phyloP scores from a whole-genome alignment of 2,888 invertebrate genomes.

The Myathropa florea region DNA sequence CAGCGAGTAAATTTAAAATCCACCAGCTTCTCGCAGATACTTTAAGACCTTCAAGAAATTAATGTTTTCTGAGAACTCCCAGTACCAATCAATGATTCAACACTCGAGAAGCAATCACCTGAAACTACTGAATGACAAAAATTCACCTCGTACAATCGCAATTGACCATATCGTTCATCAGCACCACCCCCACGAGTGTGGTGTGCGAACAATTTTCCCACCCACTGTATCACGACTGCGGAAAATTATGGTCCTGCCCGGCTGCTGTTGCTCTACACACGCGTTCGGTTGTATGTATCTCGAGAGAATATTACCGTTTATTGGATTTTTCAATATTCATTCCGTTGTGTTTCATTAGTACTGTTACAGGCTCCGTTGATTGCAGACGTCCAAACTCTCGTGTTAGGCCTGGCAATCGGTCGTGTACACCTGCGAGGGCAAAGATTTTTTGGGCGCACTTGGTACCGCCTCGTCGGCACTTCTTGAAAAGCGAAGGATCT shows the following conservation, averaged over 20 bases:
- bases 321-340: conserved; percentile 71
- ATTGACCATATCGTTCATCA: not conserved
- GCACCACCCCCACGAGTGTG: not conserved
- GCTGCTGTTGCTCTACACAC: conserved; percentile 36
- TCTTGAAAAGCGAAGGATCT: not conserved
- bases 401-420: conserved; percentile 19
- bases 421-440: not conserved
- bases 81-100: not conserved
- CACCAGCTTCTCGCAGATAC: too few relatives aligned
- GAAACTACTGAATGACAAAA: not conserved
- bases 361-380: conserved; percentile 80
- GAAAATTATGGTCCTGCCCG: not conserved
- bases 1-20: too few relatives aligned
- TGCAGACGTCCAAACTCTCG: conserved; percentile 76
- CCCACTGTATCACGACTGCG: conserved; percentile 41
- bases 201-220: conserved; percentile 64
- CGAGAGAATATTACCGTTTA: conserved; percentile 70
- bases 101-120: not conserved
- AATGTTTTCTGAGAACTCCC: too few relatives aligned
- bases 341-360: conserved; percentile 77
- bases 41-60: too few relatives aligned
- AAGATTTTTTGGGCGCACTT: conserved; percentile 22
- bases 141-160: not conserved
- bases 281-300: conserved; percentile 58
- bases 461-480: too few relatives aligned